Percentiles rank a stretch among this genome's conserved stretches.
Conservation (phyloP, 30 jellyfish, hydroid and myxozoan genomes). For the Catostylus mosaicus region DNA sequence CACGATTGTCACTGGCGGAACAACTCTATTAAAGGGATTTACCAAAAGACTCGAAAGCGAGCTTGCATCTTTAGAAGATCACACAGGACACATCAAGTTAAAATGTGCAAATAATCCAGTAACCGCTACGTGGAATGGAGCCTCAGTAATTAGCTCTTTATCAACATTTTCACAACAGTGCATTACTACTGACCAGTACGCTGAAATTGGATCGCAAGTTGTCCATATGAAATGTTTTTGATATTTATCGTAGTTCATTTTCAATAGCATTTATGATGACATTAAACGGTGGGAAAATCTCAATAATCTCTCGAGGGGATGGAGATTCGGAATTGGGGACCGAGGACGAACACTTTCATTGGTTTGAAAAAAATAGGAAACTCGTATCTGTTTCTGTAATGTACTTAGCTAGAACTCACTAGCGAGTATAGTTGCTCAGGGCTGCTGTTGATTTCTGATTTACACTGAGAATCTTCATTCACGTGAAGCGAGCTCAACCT, state of each 20-base stretch:
- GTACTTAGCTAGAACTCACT: no score
- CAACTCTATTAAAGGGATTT: conserved; percentile 76
- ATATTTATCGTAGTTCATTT: background rate
- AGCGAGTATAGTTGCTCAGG: no score
- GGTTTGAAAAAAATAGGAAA: no score
- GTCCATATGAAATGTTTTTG: conserved; percentile 84
- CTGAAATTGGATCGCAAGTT: conserved; percentile 83
- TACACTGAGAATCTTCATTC: no score
- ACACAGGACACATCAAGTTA: conserved; percentile 36
- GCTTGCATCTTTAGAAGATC: conserved; percentile 29
- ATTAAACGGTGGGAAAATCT: no score
- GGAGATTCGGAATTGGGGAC: no score
- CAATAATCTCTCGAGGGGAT: no score
- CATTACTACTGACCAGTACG: conserved; percentile 88
- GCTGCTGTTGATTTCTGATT: no score
- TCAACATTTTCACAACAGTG: conserved; percentile 86
- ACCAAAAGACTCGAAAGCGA: conserved; percentile 78
- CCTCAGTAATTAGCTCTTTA: conserved; percentile 86
- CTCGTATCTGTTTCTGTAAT: no score
- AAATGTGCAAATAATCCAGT: conserved; percentile 76
- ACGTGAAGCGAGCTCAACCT: no score
- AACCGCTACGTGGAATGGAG: conserved; percentile 97
- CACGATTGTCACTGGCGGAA: conserved; percentile 92
- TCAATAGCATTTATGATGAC: no score
- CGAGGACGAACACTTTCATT: no score